Evolutionary conservation across 2,888 invertebrate species (phyloP).

Genomic region (Willowsia nigromaculata): DNA sequence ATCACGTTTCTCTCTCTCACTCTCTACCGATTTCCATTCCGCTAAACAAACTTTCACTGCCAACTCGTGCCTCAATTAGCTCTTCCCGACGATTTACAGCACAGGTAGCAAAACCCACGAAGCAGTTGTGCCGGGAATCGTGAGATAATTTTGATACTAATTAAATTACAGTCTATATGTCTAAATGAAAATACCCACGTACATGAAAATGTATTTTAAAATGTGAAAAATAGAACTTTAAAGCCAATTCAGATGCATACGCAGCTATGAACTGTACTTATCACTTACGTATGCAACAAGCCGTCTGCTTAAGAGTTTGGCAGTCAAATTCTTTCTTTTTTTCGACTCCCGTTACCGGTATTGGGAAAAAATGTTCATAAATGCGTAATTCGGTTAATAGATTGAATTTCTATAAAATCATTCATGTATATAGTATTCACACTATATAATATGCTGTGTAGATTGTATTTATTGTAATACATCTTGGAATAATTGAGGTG

Average conservation of each 20-base stretch:
- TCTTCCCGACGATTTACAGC: constrained; percentile 64
- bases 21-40: constrained; percentile 78
- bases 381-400: background rate
- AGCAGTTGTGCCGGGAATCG: constrained; percentile 49
- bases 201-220: background rate
- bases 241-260: background rate
- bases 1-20: constrained; percentile 76
- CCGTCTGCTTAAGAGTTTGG: background rate
- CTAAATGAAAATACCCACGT: background rate
- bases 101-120: constrained; percentile 47
- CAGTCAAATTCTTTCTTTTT: too few species aligned
- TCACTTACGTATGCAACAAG: background rate
- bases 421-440: background rate
- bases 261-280: background rate
- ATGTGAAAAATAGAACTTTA: constrained; percentile 8
- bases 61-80: constrained; percentile 76
- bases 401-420: background rate
- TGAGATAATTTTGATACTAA: background rate
- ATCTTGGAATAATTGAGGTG: background rate
- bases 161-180: background rate
- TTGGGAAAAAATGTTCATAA: background rate
- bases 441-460: background rate
- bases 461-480: background rate
- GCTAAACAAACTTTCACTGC: constrained; percentile 77
- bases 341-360: background rate